Evolutionary conservation across 1,140 invertebrate species (phyloP).

Genomic region (Tetramorium parvispinum): DNA sequence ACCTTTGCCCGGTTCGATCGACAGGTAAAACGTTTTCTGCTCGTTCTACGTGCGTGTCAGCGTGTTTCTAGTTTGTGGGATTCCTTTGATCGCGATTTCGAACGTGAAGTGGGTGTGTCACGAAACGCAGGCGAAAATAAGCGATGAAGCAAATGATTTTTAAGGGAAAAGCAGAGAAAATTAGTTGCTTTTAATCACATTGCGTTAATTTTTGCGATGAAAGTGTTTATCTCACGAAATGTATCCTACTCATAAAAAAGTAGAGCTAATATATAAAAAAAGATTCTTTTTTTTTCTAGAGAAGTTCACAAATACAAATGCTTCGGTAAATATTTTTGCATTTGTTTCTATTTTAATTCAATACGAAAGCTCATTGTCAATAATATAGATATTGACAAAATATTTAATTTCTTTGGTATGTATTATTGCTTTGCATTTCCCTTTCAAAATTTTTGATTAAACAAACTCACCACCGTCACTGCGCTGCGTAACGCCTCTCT

Average conservation of each 20-base stretch:
- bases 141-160: constrained; percentile 5
- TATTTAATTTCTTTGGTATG: not conserved
- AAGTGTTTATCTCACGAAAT: not conserved
- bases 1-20: constrained; percentile 20
- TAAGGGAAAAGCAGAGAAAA: not conserved
- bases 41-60: constrained; percentile 37
- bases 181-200: not conserved
- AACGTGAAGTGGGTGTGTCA: not conserved
- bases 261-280: not conserved
- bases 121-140: not conserved
- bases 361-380: too few species aligned
- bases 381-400: constrained; percentile 51
- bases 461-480: constrained; percentile 83
- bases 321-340: not conserved
- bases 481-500: constrained; percentile 83
- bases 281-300: not conserved
- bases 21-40: constrained; percentile 20
- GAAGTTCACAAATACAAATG: not conserved
- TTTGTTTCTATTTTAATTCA: not conserved
- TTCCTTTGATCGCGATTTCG: constrained; percentile 47
- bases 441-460: constrained; percentile 23
- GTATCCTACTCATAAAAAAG: not conserved
- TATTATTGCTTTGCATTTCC: not conserved
- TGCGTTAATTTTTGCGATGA: not conserved
- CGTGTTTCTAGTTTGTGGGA: constrained; percentile 28